A percentile compares a stretch with the other conserved stretches of the same genome.
Evolutionary conservation across 2,113 vertebrate genomes (phyloP).

Genomic region (Thamnophis sirtalis): DNA sequence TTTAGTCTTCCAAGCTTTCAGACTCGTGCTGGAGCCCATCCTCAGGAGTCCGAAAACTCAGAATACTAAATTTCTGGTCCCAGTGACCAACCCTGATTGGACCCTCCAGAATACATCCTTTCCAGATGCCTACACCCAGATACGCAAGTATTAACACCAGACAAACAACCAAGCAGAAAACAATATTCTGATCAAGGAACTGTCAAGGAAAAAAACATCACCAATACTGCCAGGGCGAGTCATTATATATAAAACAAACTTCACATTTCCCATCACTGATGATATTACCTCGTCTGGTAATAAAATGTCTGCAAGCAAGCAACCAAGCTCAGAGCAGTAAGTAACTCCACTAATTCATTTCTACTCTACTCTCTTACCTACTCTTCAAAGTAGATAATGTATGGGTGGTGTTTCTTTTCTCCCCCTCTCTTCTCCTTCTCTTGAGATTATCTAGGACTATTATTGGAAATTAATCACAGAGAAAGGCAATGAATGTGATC

Average conservation of each 20-base stretch:
- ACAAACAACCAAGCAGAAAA: background rate
- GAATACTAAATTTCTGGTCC: background rate
- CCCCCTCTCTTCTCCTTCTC: conserved; percentile 66
- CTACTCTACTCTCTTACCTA: conserved; percentile 50
- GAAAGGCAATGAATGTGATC: conserved; percentile 75
- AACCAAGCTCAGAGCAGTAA: background rate
- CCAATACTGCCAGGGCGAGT: background rate
- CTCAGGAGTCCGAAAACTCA: background rate
- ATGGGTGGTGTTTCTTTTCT: conserved; percentile 45
- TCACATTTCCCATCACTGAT: background rate
- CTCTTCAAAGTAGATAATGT: conserved; percentile 72
- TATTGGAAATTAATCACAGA: conserved; percentile 77
- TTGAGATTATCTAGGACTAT: conserved; percentile 73
- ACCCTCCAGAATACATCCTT: background rate
- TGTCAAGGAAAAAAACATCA: background rate
- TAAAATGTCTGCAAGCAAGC: background rate
- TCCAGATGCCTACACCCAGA: background rate
- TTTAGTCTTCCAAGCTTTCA: background rate
- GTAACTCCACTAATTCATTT: conserved; percentile 74
- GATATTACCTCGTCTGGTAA: background rate
- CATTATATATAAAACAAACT: background rate
- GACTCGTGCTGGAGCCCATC: background rate
- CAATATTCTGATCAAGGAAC: background rate
- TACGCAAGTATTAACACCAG: background rate
- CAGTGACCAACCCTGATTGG: background rate